Conservation (phyloP, 1,140 invertebrate species). For the Vanessa atalanta region DNA sequence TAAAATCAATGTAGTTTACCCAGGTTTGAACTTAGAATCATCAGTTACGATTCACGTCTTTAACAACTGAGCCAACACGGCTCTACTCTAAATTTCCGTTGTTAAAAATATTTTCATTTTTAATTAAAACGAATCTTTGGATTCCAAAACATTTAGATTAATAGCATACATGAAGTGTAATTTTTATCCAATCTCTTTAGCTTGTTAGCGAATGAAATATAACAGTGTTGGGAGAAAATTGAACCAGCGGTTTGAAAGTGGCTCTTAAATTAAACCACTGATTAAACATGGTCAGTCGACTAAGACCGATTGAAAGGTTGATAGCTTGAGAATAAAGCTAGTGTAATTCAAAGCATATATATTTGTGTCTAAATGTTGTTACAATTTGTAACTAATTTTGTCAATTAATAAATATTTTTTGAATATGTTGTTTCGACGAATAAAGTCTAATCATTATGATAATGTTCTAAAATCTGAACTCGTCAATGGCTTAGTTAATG, state of each 20-base stretch:
- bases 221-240: conserved; percentile 56
- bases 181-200: conserved; percentile 59
- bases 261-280: conserved; percentile 38
- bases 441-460: no score
- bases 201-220: conserved; percentile 61
- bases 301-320: conserved; percentile 6
- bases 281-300: conserved; percentile 40
- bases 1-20: no score
- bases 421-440: no score
- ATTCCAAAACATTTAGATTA: conserved; percentile 44
- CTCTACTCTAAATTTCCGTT: background rate
- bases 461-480: no score
- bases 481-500: no score
- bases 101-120: background rate
- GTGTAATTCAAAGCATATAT: background rate
- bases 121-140: background rate
- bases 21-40: no score
- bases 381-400: no score
- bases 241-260: conserved; percentile 44
- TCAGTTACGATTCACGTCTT: no score
- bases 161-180: conserved; percentile 53
- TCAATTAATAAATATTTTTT: no score
- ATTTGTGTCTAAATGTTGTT: no score
- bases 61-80: no score
- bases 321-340: background rate